Evolutionary conservation across 1,140 invertebrate genomes (phyloP).

Genomic region (Berghia stephanieae): DNA sequence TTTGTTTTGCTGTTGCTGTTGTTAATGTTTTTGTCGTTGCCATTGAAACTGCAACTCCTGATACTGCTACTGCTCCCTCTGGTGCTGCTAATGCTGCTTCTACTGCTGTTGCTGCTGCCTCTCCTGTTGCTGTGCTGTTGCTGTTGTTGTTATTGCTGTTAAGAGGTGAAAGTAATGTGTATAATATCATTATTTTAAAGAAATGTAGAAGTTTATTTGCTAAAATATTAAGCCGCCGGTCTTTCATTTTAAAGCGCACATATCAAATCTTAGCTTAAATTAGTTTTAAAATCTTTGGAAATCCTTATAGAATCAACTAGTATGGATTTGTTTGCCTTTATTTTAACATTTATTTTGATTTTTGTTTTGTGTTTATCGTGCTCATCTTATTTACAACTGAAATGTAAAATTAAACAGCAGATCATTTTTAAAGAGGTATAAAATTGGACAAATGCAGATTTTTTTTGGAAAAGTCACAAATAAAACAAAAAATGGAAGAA

Average conservation of each 20-base stretch:
- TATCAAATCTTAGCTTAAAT: neutral
- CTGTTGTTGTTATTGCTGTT: constrained; percentile 18
- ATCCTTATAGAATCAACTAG: constrained; percentile 8
- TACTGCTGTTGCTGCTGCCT: constrained; percentile 19
- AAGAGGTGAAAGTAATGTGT: neutral
- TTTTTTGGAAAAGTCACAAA: too few species aligned
- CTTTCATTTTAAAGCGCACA: neutral
- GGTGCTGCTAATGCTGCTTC: constrained; percentile 11
- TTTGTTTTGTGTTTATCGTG: too few species aligned
- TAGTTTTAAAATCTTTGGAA: constrained; percentile 2
- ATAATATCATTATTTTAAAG: neutral
- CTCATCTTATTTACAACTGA: too few species aligned
- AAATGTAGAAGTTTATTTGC: neutral
- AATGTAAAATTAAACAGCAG: too few species aligned
- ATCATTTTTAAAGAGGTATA: too few species aligned
- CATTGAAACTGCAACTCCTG: constrained; percentile 12
- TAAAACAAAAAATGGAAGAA: too few species aligned
- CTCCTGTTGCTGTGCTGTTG: constrained; percentile 13
- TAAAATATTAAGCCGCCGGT: constrained; percentile 9
- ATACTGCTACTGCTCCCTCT: constrained; percentile 2
- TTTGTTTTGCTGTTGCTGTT: neutral
- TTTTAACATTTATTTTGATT: too few species aligned
- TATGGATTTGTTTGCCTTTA: constrained; percentile 5
- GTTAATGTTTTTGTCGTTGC: constrained; percentile 17
- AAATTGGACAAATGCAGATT: too few species aligned